Evolutionary conservation across 2,888 invertebrate genomes (phyloP), one percentile per base, ranked within the genome.

Genomic region (Lagria hirta): DNA sequence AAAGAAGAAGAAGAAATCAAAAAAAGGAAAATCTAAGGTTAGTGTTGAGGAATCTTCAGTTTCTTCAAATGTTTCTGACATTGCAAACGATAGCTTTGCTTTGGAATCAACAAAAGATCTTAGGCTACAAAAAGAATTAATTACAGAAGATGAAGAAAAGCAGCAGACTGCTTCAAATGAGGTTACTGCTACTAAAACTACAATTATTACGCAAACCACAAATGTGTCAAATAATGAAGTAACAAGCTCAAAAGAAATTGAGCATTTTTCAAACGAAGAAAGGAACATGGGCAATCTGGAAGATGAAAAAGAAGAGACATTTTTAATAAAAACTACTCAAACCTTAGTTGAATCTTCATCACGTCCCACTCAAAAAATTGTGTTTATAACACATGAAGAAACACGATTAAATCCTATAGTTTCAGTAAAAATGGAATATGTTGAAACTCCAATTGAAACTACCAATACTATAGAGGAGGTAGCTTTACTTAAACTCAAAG

Each of bases 301-400:
- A 12, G 24, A 32, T 17, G 12, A 16, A 4, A 21, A 36, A 24
- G 20, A 27, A 13, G 8, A 23, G 11, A 26, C 5, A n/a, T 7
- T 28, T 3, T 33, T n/a, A 22, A 20, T 40, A 30, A 20, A 33
- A 21, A 48, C 7, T 15, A 11, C 23, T 2, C 18, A 38, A 22
- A 15, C 4, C 4, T 35, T 21, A 23, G 32, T 28, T 5, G 18
- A 26, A 5, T 11, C 36, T 22, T 55, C 59, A 5, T n/a, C 13
- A n/a, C 55, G 47, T 14, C 16, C 58, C 24, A 52, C 62, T 3
- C 70, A 70, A 52, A 77, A 76, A 62, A 78, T 85, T 54, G 80
- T 82, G 42, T 69, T 86, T 24, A 85, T 86, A 51, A 84, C 84
- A 3, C 85, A 86, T 46, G 85, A 86, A 69, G 83, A 85, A 70